Percentiles rank a stretch among this genome's conserved stretches.
Evolutionary conservation across 1,140 invertebrate species (phyloP).

Genomic region (Zaprionus capensis): DNA sequence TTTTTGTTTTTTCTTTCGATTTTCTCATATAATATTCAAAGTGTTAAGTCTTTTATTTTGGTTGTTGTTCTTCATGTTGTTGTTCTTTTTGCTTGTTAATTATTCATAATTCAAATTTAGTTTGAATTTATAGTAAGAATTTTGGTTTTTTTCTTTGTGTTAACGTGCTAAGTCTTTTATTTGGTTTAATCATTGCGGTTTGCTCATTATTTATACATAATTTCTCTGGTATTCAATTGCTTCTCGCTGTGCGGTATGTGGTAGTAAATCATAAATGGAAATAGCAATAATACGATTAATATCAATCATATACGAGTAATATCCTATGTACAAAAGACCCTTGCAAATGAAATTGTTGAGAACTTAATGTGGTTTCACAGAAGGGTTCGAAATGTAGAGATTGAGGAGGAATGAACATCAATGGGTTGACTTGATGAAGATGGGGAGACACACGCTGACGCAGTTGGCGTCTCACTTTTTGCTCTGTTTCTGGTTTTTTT

Average conservation of each 20-base stretch:
- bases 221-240: constrained; percentile 23
- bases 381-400: not conserved
- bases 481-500: constrained; percentile 2
- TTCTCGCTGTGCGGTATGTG: not conserved
- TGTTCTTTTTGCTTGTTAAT: constrained; percentile 44
- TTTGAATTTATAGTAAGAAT: constrained; percentile 32
- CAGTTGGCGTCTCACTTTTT: constrained; percentile 43
- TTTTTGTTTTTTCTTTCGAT: constrained; percentile 14
- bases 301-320: constrained; percentile 9
- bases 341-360: constrained; percentile 47
- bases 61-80: constrained; percentile 61
- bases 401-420: not conserved
- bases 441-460: constrained; percentile 27
- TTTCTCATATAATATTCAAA: constrained; percentile 68
- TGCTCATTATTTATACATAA: constrained; percentile 69
- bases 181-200: constrained; percentile 55
- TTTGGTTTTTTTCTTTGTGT: constrained; percentile 65
- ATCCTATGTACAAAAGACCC: constrained; percentile 38
- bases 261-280: constrained; percentile 24
- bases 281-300: constrained; percentile 27
- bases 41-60: constrained; percentile 81
- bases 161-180: constrained; percentile 80
- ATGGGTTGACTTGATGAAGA: not conserved
- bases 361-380: constrained; percentile 31
- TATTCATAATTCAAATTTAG: constrained; percentile 12